Conservation (phyloP, 2,888 invertebrate species). For the Lasiommata megera region DNA sequence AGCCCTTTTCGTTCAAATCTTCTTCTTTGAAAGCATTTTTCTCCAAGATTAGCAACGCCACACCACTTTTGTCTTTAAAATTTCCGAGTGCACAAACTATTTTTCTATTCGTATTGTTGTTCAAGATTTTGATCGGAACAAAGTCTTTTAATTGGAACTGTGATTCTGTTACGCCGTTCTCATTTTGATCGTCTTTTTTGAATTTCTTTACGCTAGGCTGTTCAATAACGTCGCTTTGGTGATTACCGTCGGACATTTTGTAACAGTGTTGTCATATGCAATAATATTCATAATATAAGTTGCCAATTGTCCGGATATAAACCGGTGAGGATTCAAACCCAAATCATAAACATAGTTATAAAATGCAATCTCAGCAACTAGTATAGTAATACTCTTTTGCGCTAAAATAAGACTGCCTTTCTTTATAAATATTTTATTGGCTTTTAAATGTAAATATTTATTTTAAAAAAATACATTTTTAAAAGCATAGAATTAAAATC, state of each 20-base stretch:
- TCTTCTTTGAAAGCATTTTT: slow-evolving; percentile 90
- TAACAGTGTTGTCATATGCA: slow-evolving; percentile 46
- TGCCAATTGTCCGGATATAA: no score
- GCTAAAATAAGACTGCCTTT: no score
- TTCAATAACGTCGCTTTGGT: slow-evolving; percentile 53
- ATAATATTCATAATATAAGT: background rate
- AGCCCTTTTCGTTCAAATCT: slow-evolving; percentile 76
- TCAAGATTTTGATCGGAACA: slow-evolving; percentile 84
- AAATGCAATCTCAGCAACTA: no score
- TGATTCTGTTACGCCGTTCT: slow-evolving; percentile 52
- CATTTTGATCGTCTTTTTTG: slow-evolving; percentile 65
- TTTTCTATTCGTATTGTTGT: slow-evolving; percentile 87
- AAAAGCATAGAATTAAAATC: no score
- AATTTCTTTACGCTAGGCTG: slow-evolving; percentile 63
- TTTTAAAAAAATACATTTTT: no score
- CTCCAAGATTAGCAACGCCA: slow-evolving; percentile 89
- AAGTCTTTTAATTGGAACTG: slow-evolving; percentile 83
- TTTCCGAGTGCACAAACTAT: slow-evolving; percentile 86
- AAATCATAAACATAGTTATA: no score
- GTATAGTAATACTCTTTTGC: no score
- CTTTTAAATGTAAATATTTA: no score
- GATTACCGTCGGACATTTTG: slow-evolving; percentile 73
- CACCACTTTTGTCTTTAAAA: slow-evolving; percentile 82
- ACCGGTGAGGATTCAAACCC: no score
- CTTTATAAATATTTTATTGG: no score